Percentiles rank a stretch among this genome's conserved stretches.
Evolutionary conservation across 2,113 vertebrate species (phyloP).

Genomic region (Vanacampus margaritifer): DNA sequence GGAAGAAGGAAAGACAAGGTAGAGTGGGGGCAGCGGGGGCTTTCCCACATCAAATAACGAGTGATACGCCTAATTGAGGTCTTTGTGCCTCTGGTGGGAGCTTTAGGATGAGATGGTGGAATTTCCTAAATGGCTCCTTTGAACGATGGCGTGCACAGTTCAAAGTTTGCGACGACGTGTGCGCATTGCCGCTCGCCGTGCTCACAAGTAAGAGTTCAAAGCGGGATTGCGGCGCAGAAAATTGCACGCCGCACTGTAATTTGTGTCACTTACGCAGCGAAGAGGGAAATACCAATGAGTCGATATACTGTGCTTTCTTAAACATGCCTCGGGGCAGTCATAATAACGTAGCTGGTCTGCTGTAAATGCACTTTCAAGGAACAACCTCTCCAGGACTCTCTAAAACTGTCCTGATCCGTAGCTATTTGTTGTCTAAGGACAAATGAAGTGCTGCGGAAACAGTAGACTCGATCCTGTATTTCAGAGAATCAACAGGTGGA

Average conservation of each 20-base stretch:
- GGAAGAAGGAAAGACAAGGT: constrained; percentile 47
- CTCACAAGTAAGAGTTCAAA: constrained; percentile 58
- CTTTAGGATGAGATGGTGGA: constrained; percentile 73
- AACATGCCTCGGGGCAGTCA: constrained; percentile 1
- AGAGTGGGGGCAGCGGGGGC: constrained; percentile 61
- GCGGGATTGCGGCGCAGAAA: constrained; percentile 44
- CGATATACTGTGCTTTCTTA: constrained; percentile 2
- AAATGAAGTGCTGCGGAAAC: background rate
- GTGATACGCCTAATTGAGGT: constrained; percentile 71
- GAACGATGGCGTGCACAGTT: constrained; percentile 60
- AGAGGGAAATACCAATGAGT: constrained; percentile 26
- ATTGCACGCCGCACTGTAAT: constrained; percentile 35
- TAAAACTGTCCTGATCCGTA: background rate
- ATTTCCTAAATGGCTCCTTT: constrained; percentile 76
- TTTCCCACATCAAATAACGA: constrained; percentile 78
- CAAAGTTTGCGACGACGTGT: constrained; percentile 68
- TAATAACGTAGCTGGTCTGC: background rate
- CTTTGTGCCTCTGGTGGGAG: constrained; percentile 74
- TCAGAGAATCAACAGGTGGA: constrained; percentile 17
- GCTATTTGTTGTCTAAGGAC: background rate
- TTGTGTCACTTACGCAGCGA: constrained; percentile 34
- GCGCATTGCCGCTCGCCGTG: constrained; percentile 47
- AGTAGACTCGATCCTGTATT: background rate
- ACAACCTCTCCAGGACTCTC: background rate
- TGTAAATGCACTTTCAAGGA: background rate